These are phyloP conservation scores for Lycia hirtaria DNA, from an alignment of 2,888 invertebrate species.

Conservation along the genomic window DNA sequence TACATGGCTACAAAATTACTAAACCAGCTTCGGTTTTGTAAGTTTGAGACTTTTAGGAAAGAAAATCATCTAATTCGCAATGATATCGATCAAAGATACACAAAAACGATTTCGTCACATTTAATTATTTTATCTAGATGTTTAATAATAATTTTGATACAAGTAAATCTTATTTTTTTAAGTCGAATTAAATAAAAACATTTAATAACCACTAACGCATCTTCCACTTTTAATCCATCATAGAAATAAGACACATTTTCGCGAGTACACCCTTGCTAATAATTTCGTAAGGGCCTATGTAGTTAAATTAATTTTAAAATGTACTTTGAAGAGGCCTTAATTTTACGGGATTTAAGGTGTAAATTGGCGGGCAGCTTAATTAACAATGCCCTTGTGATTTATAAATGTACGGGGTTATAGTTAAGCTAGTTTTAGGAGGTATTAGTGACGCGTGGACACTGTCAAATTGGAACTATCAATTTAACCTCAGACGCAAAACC, in stretches of 20 bases:
- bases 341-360: slow-evolving; percentile 15
- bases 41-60: too few species aligned
- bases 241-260: slow-evolving; percentile 6
- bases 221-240: background rate
- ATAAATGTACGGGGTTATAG: background rate
- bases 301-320: slow-evolving; percentile 27
- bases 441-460: background rate
- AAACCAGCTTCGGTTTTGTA: too few species aligned
- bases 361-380: slow-evolving; percentile 11
- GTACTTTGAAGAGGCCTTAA: slow-evolving; percentile 13
- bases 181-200: too few species aligned
- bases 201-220: background rate
- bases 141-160: too few species aligned
- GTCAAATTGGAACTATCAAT: too few species aligned
- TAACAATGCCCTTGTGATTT: slow-evolving; percentile 13
- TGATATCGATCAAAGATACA: too few species aligned
- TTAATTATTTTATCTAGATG: too few species aligned
- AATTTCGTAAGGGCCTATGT: slow-evolving; percentile 44
- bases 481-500: too few species aligned
- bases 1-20: too few species aligned
- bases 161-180: too few species aligned
- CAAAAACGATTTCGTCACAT: too few species aligned
- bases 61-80: too few species aligned
- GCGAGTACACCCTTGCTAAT: slow-evolving; percentile 51
- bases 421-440: slow-evolving; percentile 1